Evolutionary conservation across 1,140 invertebrate species (phyloP), one percentile per base, ranked within the genome.

Genomic region (Drosophila navojoa): DNA sequence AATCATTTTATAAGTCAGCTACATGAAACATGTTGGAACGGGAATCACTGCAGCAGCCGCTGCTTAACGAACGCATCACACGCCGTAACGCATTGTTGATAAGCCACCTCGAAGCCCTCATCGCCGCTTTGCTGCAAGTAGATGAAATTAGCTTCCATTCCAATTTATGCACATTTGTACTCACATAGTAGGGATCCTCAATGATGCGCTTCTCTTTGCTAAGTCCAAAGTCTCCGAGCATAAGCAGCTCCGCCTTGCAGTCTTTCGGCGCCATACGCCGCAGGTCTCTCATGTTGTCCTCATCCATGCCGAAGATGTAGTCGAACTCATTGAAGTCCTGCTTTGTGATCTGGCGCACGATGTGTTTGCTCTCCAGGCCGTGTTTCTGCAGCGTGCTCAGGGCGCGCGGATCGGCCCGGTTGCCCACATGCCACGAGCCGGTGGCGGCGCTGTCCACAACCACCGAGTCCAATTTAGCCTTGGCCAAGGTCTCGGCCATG

Each of bases 261-360:
- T 93, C 92, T 62, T 94, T 92, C 5, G 96, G 96, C 64, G 94
- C 94, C 62, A 94, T 92, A 15, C 91, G 90, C 22, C 94, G 94
- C 25, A 98, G 90, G 50, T 95, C 94, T 7, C 91, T 92, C 90
- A 98, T 96, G 87, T 98, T 98, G 15, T 94, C 93, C 60, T 97
- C 93, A 91, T 98, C 97, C 97, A 98, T 98, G 19, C 97, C 97
- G 92, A 98, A 97, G 66, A 98, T 98, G 84, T 94, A 97, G 90
- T 98, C 95, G 91, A 95, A 98, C 5, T 94, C 92, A 10, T 94
- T 89, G 79, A 97, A 98, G 91, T 98, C 97, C 27, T 94, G 91
- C 61, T 92, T 75, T 5, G 86, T 93, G 45, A 98, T 94, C 94
- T 96, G 94, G 92, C 97, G 94, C 19, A 96, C 97, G 77, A 91